phyloP scores from a whole-genome alignment of 2,113 vertebrate species.

The Hipposideros armiger region DNA sequence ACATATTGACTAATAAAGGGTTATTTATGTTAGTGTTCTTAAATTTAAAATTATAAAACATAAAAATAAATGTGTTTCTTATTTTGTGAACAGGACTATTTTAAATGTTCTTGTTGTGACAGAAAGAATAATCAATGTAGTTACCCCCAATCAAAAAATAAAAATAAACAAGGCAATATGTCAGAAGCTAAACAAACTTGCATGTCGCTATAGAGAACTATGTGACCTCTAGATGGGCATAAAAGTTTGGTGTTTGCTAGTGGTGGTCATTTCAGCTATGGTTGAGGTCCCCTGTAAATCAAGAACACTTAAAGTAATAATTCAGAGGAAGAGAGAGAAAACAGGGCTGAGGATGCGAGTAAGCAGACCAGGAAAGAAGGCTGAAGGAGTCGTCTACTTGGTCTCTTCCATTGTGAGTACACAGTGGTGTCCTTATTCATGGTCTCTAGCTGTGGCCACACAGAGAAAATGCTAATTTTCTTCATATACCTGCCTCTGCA shows the following conservation, averaged over 20 bases:
- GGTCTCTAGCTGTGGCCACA: neutral
- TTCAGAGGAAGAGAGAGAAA: neutral
- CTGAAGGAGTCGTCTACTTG: neutral
- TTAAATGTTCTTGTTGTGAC: conserved; percentile 50
- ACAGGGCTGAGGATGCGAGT: neutral
- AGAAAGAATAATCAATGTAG: conserved; percentile 45
- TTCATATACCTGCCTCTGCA: neutral
- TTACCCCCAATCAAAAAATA: neutral
- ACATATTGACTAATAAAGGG: neutral
- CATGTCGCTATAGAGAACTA: neutral
- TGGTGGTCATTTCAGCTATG: neutral
- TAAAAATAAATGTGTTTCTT: conserved; percentile 55
- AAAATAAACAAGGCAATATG: neutral
- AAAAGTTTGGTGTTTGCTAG: neutral
- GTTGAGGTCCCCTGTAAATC: neutral
- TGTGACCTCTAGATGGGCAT: neutral
- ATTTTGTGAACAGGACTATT: conserved; percentile 29
- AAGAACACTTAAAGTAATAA: neutral
- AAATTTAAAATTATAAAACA: conserved; percentile 59
- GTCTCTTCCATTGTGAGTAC: neutral
- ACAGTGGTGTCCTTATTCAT: neutral
- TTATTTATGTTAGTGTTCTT: conserved; percentile 65
- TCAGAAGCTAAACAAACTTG: neutral
- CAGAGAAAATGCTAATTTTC: neutral
- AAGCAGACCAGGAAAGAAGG: neutral